Conservation (phyloP, 2,888 invertebrate species). For the Calameuta filiformis region DNA sequence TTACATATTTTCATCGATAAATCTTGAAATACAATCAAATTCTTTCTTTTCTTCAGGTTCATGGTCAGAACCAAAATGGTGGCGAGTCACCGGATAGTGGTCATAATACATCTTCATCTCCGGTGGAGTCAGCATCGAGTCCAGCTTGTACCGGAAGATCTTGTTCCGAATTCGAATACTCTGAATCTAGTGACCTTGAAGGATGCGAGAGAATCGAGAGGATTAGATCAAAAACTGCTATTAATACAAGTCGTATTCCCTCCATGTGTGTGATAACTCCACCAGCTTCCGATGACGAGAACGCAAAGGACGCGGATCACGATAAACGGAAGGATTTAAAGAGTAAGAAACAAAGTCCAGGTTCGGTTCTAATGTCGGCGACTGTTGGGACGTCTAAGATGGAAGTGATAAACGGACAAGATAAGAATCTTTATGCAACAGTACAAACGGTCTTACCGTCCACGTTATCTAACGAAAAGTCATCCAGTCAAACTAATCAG, state of each 20-base stretch:
- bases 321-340: slow-evolving; percentile 38
- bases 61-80: slow-evolving; percentile 69
- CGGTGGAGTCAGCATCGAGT: slow-evolving; percentile 80
- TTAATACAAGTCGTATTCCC: slow-evolving; percentile 88
- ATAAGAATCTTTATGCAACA: slow-evolving; percentile 62
- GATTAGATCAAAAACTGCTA: slow-evolving; percentile 86
- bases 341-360: slow-evolving; percentile 35
- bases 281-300: slow-evolving; percentile 88
- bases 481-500: not conserved
- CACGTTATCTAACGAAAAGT: slow-evolving; percentile 10
- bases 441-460: slow-evolving; percentile 53
- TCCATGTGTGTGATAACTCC: slow-evolving; percentile 94
- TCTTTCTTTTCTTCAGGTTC: slow-evolving; percentile 45
- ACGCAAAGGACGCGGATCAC: slow-evolving; percentile 66
- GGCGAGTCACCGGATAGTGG: slow-evolving; percentile 85
- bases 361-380: slow-evolving; percentile 59
- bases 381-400: slow-evolving; percentile 62
- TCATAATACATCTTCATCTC: slow-evolving; percentile 84
- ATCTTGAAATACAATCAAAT: not conserved
- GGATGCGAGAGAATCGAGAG: slow-evolving; percentile 89
- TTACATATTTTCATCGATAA: not conserved
- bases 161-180: slow-evolving; percentile 83
- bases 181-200: slow-evolving; percentile 88
- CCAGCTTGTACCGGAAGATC: slow-evolving; percentile 77
- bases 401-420: slow-evolving; percentile 62